phyloP scores from a whole-genome alignment of 2,113 vertebrate species.

The Brachyhypopomus gauderio region DNA sequence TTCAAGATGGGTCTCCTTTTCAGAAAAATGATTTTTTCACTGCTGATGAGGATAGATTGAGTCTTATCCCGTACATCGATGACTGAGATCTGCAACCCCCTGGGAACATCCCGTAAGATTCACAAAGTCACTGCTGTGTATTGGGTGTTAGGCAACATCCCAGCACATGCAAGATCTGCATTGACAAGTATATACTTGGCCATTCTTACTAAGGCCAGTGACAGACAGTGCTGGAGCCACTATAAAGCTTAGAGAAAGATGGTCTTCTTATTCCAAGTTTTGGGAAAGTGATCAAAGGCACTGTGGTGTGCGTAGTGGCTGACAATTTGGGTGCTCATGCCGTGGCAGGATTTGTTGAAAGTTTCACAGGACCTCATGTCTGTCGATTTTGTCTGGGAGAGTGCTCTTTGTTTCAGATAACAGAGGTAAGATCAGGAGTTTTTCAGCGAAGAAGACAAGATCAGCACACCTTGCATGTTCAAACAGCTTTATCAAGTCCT shows the following conservation, averaged over 20 bases:
- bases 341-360: background rate
- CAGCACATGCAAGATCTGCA: background rate
- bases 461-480: slow-evolving; percentile 1
- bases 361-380: background rate
- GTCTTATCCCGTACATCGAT: too few relatives aligned
- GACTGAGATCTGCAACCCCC: background rate
- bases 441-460: slow-evolving; percentile 20
- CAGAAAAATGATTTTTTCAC: background rate
- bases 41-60: background rate
- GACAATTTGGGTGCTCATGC: background rate
- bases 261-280: slow-evolving; percentile 22
- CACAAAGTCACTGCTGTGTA: background rate
- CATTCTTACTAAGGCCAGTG: background rate
- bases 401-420: background rate
- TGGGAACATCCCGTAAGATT: background rate
- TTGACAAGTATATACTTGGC: background rate
- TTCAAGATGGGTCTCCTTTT: background rate
- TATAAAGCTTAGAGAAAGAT: slow-evolving; percentile 29
- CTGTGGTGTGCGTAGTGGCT: background rate
- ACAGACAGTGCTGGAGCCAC: slow-evolving; percentile 4
- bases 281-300: slow-evolving; percentile 1
- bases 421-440: background rate
- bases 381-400: slow-evolving; percentile 11
- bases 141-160: background rate
- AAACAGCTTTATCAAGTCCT: slow-evolving; percentile 1